Evolutionary conservation across 2,888 invertebrate species (phyloP), one percentile per base, ranked within the genome.

Genomic region (Hydrotaea diabolus): DNA sequence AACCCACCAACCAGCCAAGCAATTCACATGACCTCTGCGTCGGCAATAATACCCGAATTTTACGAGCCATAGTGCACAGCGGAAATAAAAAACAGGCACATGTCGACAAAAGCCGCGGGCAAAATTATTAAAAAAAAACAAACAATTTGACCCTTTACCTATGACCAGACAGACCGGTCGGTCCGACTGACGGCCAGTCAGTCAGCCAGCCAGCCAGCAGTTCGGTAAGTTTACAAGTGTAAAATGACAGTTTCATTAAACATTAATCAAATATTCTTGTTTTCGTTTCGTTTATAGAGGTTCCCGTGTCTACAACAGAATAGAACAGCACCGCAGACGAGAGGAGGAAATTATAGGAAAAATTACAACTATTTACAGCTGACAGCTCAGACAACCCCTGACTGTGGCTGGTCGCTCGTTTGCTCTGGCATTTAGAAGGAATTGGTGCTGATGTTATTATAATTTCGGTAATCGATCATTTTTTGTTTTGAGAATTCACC

Each of bases 181-280:
- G 1, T 23, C 23, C 9, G 46, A 19, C 69, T 46, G 46, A 19
- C 69, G 21, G 13, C 46, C 21, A 69, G 1, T 23, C 23, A 69
- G 23, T 21, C 13, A n/a, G n/a, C 23, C 17, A 26, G 26, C 19
- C 57, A 66, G 26, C 57, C 36, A 43, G n/a, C n/a, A n/a, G n/a
- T n/a, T n/a, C n/a, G n/a, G n/a, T n/a, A n/a, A n/a, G n/a, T 73
- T 82, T 82, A 85, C 77, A 82, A 74, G 77, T 80, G 85, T 82
- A 82, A 79, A 82, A 82, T 74, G 85, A 80, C 79, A 82, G 74
- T 82, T 85, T 85, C 74, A 74, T 79, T 79, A 43, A 55, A 62
- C 76, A 82, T 82, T 82, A 79, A 85, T 74, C 76, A 84, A 76
- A 66, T n/a, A 76, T 39, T 80, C 3, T 39, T 80, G n/a, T n/a